Evolutionary conservation across 2,888 invertebrate species (phyloP), one percentile per base, ranked within the genome.

Genomic region (Aradus depressus): DNA sequence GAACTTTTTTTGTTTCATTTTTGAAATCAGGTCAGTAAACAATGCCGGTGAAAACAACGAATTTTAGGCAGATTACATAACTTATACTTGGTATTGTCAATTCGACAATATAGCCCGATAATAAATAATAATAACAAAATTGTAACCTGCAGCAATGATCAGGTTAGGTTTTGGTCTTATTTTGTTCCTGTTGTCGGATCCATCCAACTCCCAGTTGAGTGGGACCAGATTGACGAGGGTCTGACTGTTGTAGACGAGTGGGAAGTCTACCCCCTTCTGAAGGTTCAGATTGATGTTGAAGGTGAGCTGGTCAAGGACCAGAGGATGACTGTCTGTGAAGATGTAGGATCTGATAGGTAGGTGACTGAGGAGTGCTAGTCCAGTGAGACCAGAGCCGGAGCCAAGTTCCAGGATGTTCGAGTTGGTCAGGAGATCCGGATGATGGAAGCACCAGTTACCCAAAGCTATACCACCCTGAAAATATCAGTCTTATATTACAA

Each of bases 321-420:
- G 70, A 0, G 66, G 62, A 62, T 85, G 85, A 61, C 79, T 81
- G 65, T 88, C 88, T 14, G 80, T 79, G 44, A 87, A 72, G 47
- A 73, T 68, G 39, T 82, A 70, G 42, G 71, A 66, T 47, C 70
- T 66, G 1, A 77, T 73, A 23, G 66, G 55, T 12, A 31, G 23
- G n/a, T 32, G 28, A 50, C 74, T 73, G 23, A 75, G 69, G 31
- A 80, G 66, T 3, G 75, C 69, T 31, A 86, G 70, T 16, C 86
- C 84, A 31, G 81, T 75, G 47, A 87, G 71, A 1, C 88, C 88
- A 16, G 81, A 73, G 22, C 88, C 88, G 10, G 56, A 59, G 41
- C 88, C 88, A 3, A 88, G 68, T 69, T 88, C 88, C 4, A 87
- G 61, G 3, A 87, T 63, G 38, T 65, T 69, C 67, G 80, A 82